Base-by-base conservation (phyloP, 1,140 invertebrate genomes). In the Hyles vespertilio region DNA sequence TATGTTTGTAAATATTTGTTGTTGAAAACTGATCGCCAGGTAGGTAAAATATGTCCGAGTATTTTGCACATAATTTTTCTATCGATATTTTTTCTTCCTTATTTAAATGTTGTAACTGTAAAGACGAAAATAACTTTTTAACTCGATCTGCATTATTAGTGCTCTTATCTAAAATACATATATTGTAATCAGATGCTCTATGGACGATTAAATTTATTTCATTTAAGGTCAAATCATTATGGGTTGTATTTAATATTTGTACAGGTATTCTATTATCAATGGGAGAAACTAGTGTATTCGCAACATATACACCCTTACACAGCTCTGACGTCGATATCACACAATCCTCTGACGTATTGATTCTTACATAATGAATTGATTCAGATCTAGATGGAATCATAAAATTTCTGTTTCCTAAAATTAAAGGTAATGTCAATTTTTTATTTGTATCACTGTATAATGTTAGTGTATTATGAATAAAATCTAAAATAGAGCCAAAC, bases 11-110 rank as follows among this genome's bases (percentile, higher is more conserved):
- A 22, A 40, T 40, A 55, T 66, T 48, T 12, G 63, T 65, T 32
- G 55, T 57, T 36, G 9, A 32, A 32, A 64, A 49, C 36, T 53
- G 46, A 46, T 66, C 64, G 7, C 64, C 59, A 40, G 52, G 56
- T 46, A 61, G 45, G 59, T 61, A 66, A 56, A 66, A 66, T 34
- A 66, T 52, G 59, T 66, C 59, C 1, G 56, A 48, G 56, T 66
- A 66, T 59, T 66, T 66, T 32, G 56, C 64, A 56, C 64, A 66
- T 36, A 66, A 55, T 34, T 58, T 56, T 49, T 56, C 59, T 10
- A 67, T 67, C 33, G 43, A 44, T 51, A 2, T 54, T 59, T 57
- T 49, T 51, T 62, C 57, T 48, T 67, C 59, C 8, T 57, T 34
- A 46, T 56, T 59, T 52, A 59, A 51, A 58, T 66, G 44, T 44